phyloP scores from a whole-genome alignment of 2,113 vertebrate species.

The Oryzias woworae region DNA sequence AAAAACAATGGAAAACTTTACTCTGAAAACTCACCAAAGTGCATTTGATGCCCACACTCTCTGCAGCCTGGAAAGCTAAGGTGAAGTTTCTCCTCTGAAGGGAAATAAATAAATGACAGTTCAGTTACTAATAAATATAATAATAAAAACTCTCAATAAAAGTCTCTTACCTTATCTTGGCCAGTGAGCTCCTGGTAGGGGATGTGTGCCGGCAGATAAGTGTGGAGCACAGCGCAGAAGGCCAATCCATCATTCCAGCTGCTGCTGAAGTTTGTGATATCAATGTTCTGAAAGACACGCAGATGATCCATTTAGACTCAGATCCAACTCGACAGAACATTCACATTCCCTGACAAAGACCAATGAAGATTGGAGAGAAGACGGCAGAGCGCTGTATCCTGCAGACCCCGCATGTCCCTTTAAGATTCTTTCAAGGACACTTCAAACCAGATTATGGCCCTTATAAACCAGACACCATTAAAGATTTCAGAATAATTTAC shows the following conservation, averaged over 20 bases:
- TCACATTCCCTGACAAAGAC: conserved; percentile 5
- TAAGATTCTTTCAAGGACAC: not conserved
- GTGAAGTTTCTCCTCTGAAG: conserved; percentile 93
- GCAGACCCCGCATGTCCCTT: not conserved
- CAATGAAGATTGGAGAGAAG: not conserved
- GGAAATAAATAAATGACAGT: conserved; percentile 7
- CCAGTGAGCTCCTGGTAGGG: conserved; percentile 92
- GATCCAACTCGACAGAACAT: conserved; percentile 15
- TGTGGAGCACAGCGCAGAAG: conserved; percentile 94
- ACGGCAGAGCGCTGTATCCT: not conserved
- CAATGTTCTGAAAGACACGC: conserved; percentile 85
- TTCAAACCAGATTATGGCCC: not conserved
- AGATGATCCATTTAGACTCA: not conserved
- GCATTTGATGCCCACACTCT: conserved; percentile 97
- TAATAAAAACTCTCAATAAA: accelerated
- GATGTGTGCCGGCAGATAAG: conserved; percentile 95
- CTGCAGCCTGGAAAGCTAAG: conserved; percentile 95
- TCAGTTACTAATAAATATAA: not conserved
- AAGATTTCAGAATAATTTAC: conserved; percentile 29
- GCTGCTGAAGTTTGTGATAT: conserved; percentile 98
- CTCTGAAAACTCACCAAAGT: conserved; percentile 85
- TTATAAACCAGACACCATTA: conserved; percentile 20
- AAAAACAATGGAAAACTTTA: too few species aligned
- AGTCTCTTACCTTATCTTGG: conserved; percentile 87
- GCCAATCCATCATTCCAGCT: conserved; percentile 98